Evolutionary conservation across 2,888 invertebrate genomes (phyloP).

Genomic region (Stictocephala bisonia): DNA sequence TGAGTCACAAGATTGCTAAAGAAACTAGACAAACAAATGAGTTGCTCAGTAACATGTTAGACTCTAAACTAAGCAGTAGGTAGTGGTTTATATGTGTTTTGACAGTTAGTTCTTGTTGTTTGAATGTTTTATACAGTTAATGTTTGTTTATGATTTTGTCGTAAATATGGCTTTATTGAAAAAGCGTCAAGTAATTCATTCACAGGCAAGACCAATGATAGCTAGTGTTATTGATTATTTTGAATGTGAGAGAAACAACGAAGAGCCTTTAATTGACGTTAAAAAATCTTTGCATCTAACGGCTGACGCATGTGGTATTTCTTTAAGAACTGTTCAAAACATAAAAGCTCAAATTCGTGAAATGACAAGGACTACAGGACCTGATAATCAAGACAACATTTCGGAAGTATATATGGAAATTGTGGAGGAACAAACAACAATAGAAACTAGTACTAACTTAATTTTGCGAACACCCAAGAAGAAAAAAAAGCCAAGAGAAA

Average conservation of each 20-base stretch:
- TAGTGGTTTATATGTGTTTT: too few species aligned
- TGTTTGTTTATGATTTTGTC: background rate
- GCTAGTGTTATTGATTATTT: conserved; percentile 9
- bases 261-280: background rate
- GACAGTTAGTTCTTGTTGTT: too few species aligned
- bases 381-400: too few species aligned
- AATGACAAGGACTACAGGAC: background rate
- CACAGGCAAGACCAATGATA: background rate
- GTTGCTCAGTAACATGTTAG: too few species aligned
- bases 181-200: background rate
- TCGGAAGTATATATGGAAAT: too few species aligned
- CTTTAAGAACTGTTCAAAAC: background rate
- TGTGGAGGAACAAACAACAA: too few species aligned
- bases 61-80: too few species aligned
- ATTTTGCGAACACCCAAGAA: too few species aligned
- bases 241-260: conserved; percentile 5
- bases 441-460: too few species aligned
- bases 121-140: background rate
- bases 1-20: too few species aligned
- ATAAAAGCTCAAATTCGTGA: background rate
- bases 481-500: too few species aligned
- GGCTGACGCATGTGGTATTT: background rate
- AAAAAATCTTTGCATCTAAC: background rate
- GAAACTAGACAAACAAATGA: too few species aligned
- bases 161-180: background rate